Conservation (phyloP, 2,888 invertebrate genomes). For the Aporophyla nigra region DNA sequence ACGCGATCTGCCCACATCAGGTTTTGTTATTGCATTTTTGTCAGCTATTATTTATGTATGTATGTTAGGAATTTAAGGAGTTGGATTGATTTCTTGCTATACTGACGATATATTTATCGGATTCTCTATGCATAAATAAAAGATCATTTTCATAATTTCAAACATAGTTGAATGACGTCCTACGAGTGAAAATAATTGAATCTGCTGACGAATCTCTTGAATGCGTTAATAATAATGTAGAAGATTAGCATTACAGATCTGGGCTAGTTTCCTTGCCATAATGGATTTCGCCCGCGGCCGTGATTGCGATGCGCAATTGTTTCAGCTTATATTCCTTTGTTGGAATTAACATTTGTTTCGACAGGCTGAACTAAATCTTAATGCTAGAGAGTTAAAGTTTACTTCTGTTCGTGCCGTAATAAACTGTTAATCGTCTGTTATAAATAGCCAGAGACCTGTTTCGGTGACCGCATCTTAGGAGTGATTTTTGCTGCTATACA, state of each 20-base stretch:
- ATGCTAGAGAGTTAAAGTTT: constrained; percentile 19
- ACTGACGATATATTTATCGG: neutral
- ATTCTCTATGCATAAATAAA: neutral
- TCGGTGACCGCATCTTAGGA: constrained; percentile 66
- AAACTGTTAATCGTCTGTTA: constrained; percentile 70
- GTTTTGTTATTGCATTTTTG: constrained; percentile 25
- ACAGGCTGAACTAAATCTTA: constrained; percentile 50
- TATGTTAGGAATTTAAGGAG: constrained; percentile 19
- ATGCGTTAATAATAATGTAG: constrained; percentile 54
- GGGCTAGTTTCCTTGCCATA: constrained; percentile 63
- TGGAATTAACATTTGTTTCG: constrained; percentile 62
- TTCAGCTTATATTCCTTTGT: constrained; percentile 74
- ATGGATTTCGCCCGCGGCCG: constrained; percentile 68
- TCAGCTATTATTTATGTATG: neutral
- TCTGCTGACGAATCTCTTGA: constrained; percentile 45
- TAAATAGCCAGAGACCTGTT: constrained; percentile 74
- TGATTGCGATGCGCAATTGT: constrained; percentile 76
- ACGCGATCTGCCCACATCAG: constrained; percentile 55
- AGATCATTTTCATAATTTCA: neutral
- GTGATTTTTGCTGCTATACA: constrained; percentile 61
- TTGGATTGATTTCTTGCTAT: neutral
- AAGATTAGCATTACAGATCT: constrained; percentile 62
- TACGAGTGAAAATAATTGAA: constrained; percentile 32
- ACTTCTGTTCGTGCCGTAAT: constrained; percentile 35
- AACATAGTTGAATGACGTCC: neutral